Conservation (phyloP, 2,113 vertebrate genomes). For the Brienomyrus longianalis region DNA sequence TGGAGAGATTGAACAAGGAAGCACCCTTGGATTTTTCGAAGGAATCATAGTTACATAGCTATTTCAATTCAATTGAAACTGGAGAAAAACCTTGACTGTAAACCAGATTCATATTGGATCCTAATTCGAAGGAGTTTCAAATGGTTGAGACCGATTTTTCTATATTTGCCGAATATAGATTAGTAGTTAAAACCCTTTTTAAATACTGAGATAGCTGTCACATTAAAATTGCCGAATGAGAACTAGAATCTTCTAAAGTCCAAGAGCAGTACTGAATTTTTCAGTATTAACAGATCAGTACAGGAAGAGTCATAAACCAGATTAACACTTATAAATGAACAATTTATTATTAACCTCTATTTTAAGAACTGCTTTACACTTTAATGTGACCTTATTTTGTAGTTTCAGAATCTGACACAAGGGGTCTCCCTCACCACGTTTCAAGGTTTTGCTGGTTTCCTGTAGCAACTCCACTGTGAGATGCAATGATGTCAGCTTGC, state of each 20-base stretch:
- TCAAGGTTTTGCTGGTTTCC: slow-evolving; percentile 92
- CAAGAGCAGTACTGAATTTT: neutral
- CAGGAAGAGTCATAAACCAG: neutral
- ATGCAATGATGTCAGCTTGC: slow-evolving; percentile 90
- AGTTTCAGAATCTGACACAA: neutral
- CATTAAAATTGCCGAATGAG: neutral
- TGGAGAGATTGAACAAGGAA: neutral
- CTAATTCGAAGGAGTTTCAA: neutral
- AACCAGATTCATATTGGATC: neutral
- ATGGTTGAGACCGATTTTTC: neutral
- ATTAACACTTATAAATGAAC: neutral
- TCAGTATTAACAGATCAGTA: neutral
- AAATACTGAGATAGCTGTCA: neutral
- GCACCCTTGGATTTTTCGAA: neutral
- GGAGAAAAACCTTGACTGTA: neutral
- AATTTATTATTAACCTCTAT: neutral
- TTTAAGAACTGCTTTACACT: neutral
- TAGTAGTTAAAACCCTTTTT: neutral
- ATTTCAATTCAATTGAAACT: neutral
- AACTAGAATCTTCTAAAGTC: neutral
- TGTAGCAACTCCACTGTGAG: slow-evolving; percentile 94
- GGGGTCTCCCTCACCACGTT: slow-evolving; percentile 70
- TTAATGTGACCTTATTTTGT: neutral
- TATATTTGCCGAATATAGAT: neutral
- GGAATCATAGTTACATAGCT: neutral